Evolutionary conservation across 2,113 vertebrate genomes (phyloP), one percentile per base, ranked within the genome.

Genomic region (Nothobranchius kuhntae): DNA sequence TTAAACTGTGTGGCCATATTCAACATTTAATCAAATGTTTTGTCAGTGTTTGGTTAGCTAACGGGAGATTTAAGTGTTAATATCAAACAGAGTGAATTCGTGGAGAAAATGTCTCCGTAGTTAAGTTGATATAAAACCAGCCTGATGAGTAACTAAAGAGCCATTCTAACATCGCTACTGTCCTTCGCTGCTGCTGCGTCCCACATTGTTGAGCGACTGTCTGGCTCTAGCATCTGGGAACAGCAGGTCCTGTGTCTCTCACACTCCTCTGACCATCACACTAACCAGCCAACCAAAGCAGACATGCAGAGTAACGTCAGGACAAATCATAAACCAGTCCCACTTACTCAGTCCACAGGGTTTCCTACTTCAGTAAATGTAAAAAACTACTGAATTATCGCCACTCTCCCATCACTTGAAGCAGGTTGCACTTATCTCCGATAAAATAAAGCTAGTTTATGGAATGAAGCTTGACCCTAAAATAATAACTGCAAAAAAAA

Each of bases 61-160:
- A 69, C 60, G 65, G 67, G 1, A 10, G 30, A 30, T 30, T 30
- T 30, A 73, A 70, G 12, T 35, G 11, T 70, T 24, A 6, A 13
- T 51, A 53, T 54, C 35, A 72, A 55, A 1, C 52, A 53, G 44
- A 54, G 17, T 52, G 61, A 72, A 54, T 68, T 77, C 56, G 52
- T 52, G 48, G 47, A 57, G 45, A 61, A 60, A 15, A 44, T 26
- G n/a, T 56, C 21, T 67, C 53, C 38, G 67, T 46, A 17, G 70
- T 58, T 68, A 44, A 68, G 68, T 74, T 57, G 60, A 84, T 76
- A 63, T 80, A 63, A 88, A 89, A 89, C 82, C 86, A 87, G 89
- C 84, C 68, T 73, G 60, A 70, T 57, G 36, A 64, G 56, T 68
- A 67, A 80, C 71, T 77, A 80, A 30, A 77, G 76, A 88, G 80